Conservation (phyloP, 92 coral and sea anemone genomes). For the Desmophyllum pertusum region DNA sequence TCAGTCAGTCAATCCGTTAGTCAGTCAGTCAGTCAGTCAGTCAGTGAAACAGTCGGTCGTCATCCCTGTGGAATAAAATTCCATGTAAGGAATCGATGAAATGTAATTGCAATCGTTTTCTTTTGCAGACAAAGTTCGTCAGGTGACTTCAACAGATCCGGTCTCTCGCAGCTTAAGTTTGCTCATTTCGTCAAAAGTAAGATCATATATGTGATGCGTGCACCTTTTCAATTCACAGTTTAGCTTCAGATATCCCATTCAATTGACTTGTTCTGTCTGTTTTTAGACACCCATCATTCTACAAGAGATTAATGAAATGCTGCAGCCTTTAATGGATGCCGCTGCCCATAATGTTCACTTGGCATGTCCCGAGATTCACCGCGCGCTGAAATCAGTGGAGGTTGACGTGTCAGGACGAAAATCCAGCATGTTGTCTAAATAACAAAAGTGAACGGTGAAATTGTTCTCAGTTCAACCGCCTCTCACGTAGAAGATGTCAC, state of each 20-base stretch:
- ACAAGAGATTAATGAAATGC: conserved; percentile 71
- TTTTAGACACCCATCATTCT: conserved; percentile 67
- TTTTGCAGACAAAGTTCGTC: conserved; percentile 60
- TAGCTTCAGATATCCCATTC: background rate
- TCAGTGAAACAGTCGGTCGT: no score
- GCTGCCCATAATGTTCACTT: conserved; percentile 70
- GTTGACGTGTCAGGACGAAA: conserved; percentile 34
- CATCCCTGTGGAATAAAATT: no score
- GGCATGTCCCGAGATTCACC: conserved; percentile 75
- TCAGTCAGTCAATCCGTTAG: no score
- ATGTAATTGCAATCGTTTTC: background rate
- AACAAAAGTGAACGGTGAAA: conserved; percentile 3
- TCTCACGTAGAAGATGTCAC: background rate
- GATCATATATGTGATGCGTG: background rate
- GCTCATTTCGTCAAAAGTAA: conserved; percentile 38
- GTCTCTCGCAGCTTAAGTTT: conserved; percentile 41
- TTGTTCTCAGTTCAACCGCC: background rate
- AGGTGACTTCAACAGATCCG: conserved; percentile 34
- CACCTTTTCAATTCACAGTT: background rate
- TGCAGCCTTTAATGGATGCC: conserved; percentile 69
- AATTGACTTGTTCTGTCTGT: conserved; percentile 14
- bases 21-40: no score
- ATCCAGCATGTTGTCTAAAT: background rate
- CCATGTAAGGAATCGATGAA: no score
- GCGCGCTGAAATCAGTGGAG: conserved; percentile 51